Evolutionary conservation across 92 coral and sea anemone genomes (phyloP), one percentile per base, ranked within the genome.

Genomic region (Epizoanthus ramosus): DNA sequence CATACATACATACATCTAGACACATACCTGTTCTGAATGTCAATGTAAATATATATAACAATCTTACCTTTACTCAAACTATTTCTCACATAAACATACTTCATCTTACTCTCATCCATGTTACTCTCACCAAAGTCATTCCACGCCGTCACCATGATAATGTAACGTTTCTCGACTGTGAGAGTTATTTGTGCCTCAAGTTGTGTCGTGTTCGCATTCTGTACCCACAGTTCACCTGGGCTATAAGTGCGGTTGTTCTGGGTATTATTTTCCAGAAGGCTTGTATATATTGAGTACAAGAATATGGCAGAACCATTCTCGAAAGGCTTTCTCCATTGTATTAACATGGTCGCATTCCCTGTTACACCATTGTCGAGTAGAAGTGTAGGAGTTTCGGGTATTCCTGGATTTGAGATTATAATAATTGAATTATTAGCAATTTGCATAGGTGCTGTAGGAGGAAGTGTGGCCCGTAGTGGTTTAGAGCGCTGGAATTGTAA

Each of bases 51-150:
- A 28, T 28, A 28, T 6, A 37, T 37, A 37, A 37, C 5, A 50
- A 12, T 50, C 79, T 25, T 54, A 73, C 79, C 79, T 73, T 54
- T 15, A 15, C 2, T 8, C 16, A 50, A 9, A 13, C 54, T 50
- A 45, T 9, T 53, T 21, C n/a, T 73, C 18, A 24, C 43, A 52
- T 8, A 23, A 53, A 73, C 35, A 3, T 22, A 2, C 4, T 53
- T 73, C 41, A 22, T 15, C 31, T 25, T 73, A 53, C 13, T 53
- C 17, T 12, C 9, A 4, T 73, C 64, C 43, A 3, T 53, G 12
- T 45, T 24, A 23, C 79, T 73, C 63, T 73, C 79, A 13, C 79
- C 79, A 52, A 73, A 73, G 17, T 25, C 31, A 25, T 73, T 73
- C 79, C 79, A 73, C 0, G 79, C 63, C 6, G 79, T 73, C 22